Conservation (phyloP, 2,797 vertebrate genomes). For the Heterohyrax brucei region DNA sequence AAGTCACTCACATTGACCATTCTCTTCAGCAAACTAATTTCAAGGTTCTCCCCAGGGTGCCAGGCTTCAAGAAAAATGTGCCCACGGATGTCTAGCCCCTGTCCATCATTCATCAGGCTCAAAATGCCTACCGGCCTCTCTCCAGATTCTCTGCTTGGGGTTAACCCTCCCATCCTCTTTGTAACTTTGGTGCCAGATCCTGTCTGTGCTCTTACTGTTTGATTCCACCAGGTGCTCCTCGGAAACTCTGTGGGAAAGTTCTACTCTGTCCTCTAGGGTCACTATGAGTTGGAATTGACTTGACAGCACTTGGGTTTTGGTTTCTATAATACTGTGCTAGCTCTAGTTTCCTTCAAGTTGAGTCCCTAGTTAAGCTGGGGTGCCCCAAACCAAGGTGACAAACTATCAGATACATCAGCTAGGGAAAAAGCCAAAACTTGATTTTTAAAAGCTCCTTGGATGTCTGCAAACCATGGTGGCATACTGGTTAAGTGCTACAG, state of each 20-base stretch:
- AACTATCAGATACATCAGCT: background rate
- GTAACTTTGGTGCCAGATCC: background rate
- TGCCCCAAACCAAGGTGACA: background rate
- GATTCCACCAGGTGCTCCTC: too few species aligned
- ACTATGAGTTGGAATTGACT: too few species aligned
- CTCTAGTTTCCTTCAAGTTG: background rate
- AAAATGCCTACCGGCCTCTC: background rate
- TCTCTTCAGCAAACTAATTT: conserved; percentile 3
- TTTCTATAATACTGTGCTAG: too few species aligned
- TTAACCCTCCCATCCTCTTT: background rate
- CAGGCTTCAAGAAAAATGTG: background rate
- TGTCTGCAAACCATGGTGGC: background rate
- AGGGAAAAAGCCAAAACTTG: background rate
- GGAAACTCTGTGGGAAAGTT: too few species aligned
- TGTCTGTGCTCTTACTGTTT: background rate
- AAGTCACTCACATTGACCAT: background rate
- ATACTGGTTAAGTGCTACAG: too few species aligned
- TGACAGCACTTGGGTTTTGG: too few species aligned
- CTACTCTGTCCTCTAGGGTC: too few species aligned
- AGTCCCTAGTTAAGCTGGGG: too few species aligned
- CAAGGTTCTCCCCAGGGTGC: background rate
- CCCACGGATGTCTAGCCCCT: background rate
- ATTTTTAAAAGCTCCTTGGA: background rate
- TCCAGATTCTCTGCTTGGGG: background rate
- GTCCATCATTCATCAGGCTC: background rate